Base-by-base conservation (phyloP, 1,140 invertebrate genomes). In the Lepidostoma basale region DNA sequence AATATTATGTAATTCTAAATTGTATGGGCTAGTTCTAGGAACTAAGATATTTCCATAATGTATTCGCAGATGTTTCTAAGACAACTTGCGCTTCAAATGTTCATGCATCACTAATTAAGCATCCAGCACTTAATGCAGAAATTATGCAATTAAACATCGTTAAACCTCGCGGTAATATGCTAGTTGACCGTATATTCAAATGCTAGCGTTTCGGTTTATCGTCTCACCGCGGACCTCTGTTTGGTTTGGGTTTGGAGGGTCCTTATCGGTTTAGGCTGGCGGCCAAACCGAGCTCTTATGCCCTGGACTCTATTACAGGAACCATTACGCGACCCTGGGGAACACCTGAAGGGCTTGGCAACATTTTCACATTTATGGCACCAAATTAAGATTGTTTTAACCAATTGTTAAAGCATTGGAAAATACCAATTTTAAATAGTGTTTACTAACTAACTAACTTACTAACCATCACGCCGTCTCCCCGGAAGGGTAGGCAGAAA, bases 71-170 rank as follows among this genome's bases (percentile, higher is more conserved):
- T 36, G 5, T 36, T n/a, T n/a, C n/a, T n/a, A n/a, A n/a, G n/a
- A n/a, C n/a, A n/a, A n/a, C n/a, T n/a, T n/a, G n/a, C n/a, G n/a
- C n/a, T n/a, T n/a, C n/a, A n/a, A n/a, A n/a, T n/a, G n/a, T n/a
- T n/a, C n/a, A n/a, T 36, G 2, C 33, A 12, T n/a, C 33, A n/a
- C 33, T 36, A 36, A 36, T 36, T 9, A 36, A 36, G 9, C 33
- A 36, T 36, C 33, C 9, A 2, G 5, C 5, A 2, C 45, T 25
- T 49, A 49, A 49, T 23, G 45, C 23, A 23, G 18, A 23, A 49
- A 49, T 49, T 49, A 49, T 49, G 22, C 45, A 25, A 20, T 26
- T 0, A 49, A 49, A 49, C 45, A 49, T 49, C 45, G 45, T 49
- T 22, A 49, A 23, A 49, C 0, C 25, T 3, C 4, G 23, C 45